phyloP scores from a whole-genome alignment of 1,140 invertebrate genomes.

The Ptiloglossa arizonensis region DNA sequence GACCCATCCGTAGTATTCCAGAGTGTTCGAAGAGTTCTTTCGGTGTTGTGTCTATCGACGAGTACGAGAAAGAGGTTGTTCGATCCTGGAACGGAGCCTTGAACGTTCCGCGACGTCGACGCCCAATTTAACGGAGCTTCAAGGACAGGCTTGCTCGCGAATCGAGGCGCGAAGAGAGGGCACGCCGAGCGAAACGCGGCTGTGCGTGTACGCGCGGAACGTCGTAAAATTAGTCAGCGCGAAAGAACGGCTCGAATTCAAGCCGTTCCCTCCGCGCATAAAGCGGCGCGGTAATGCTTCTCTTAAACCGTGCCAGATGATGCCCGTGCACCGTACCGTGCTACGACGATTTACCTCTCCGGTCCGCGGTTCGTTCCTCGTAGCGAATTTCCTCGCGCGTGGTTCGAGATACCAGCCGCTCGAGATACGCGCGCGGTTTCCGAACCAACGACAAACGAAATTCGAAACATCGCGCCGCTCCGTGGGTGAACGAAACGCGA shows the following conservation, averaged over 20 bases:
- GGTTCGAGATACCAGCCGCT: constrained; percentile 3
- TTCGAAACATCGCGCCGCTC: too few species aligned
- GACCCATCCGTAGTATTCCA: too few species aligned
- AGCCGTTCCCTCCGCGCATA: constrained; percentile 26
- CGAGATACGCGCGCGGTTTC: too few species aligned
- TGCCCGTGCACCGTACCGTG: constrained; percentile 13
- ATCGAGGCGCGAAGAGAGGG: not conserved
- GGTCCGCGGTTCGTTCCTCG: not conserved
- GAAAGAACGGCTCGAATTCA: constrained; percentile 39
- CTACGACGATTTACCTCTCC: constrained; percentile 26
- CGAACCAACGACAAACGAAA: too few species aligned
- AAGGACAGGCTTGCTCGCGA: constrained; percentile 3
- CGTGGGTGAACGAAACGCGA: too few species aligned
- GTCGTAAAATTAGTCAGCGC: constrained; percentile 46
- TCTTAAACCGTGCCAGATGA: constrained; percentile 22
- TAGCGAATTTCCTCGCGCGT: constrained; percentile 18
- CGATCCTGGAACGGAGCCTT: too few species aligned
- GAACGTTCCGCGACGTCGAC: too few species aligned
- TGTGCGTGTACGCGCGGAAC: constrained; percentile 16
- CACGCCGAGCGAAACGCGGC: too few species aligned
- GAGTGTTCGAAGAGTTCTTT: too few species aligned
- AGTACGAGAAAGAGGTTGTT: too few species aligned
- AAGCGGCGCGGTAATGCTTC: constrained; percentile 25
- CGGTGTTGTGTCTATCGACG: too few species aligned
- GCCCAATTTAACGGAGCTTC: not conserved